phyloP scores from a whole-genome alignment of 2,888 invertebrate species.

The Norana najaformis region DNA sequence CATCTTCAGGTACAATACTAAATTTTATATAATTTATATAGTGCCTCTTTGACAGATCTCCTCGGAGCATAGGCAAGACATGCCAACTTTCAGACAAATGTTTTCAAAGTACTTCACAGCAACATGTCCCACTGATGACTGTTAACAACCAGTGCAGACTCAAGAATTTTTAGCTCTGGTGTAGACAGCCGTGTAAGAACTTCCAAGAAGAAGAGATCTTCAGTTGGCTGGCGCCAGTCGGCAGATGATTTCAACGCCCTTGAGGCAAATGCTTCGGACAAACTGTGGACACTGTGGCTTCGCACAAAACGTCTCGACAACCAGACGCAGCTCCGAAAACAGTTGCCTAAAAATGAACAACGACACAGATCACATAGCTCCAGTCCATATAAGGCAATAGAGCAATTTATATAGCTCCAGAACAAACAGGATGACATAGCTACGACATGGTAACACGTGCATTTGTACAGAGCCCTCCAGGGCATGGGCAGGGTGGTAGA shows the following conservation, averaged over 20 bases:
- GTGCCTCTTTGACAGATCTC: neutral
- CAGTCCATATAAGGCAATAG: neutral
- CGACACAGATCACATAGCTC: neutral
- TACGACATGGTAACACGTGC: too few relatives aligned
- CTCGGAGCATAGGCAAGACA: neutral
- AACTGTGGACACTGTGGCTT: conserved; percentile 74
- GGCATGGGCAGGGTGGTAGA: too few relatives aligned
- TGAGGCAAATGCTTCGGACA: conserved; percentile 68
- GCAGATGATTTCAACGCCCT: conserved; percentile 45
- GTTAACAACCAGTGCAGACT: neutral
- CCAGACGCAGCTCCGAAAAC: conserved; percentile 82
- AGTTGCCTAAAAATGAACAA: conserved; percentile 65
- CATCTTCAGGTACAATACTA: neutral
- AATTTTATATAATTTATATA: neutral
- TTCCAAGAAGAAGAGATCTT: neutral
- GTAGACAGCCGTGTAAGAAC: neutral
- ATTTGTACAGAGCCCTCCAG: too few relatives aligned
- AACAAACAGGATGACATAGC: neutral
- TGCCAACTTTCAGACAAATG: neutral
- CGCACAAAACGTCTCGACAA: conserved; percentile 72
- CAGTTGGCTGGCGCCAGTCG: conserved; percentile 35
- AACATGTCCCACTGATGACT: neutral
- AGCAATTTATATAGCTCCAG: neutral
- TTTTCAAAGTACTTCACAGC: neutral
- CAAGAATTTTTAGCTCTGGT: neutral